A percentile compares a stretch with the other conserved stretches of the same genome.
Evolutionary conservation across 2,113 vertebrate genomes (phyloP).

Genomic region (Xiphophorus maculatus): DNA sequence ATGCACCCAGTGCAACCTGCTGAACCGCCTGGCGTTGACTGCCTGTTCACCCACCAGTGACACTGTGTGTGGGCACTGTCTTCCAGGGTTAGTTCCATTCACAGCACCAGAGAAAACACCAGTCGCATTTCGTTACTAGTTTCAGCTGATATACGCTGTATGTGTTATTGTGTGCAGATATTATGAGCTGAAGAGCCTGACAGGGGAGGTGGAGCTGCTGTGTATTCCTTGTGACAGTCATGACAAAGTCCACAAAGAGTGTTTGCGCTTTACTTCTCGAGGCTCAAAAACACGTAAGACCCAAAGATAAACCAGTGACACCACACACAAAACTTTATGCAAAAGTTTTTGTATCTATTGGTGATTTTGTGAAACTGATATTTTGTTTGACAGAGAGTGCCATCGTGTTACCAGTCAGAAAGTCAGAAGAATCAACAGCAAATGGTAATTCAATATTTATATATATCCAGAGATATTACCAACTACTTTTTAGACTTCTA

Average conservation of each 20-base stretch:
- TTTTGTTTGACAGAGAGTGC: slow-evolving; percentile 33
- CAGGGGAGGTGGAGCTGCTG: slow-evolving; percentile 49
- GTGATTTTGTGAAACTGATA: slow-evolving; percentile 1
- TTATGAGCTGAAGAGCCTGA: slow-evolving; percentile 67
- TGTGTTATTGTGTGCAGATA: slow-evolving; percentile 44
- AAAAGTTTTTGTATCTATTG: neutral
- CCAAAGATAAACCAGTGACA: neutral
- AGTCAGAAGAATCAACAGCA: slow-evolving; percentile 14
- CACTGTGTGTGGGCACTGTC: slow-evolving; percentile 58
- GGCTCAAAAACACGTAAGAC: slow-evolving; percentile 35
- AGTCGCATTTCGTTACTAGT: neutral
- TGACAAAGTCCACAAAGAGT: slow-evolving; percentile 52
- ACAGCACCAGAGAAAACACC: neutral
- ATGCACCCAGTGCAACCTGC: slow-evolving; percentile 62
- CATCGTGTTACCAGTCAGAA: neutral
- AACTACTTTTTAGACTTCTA: too few relatives aligned
- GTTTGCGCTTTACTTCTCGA: slow-evolving; percentile 30
- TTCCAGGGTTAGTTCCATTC: slow-evolving; percentile 28
- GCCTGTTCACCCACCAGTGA: slow-evolving; percentile 41
- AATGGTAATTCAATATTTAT: slow-evolving; percentile 22
- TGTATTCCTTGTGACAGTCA: slow-evolving; percentile 58
- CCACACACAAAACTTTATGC: neutral
- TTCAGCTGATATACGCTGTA: neutral
- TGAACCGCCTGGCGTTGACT: slow-evolving; percentile 55
- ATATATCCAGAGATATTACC: too few relatives aligned